These are phyloP conservation scores for Dascyllus trimaculatus DNA, from an alignment of 2,113 vertebrate species.

Conservation along the genomic window DNA sequence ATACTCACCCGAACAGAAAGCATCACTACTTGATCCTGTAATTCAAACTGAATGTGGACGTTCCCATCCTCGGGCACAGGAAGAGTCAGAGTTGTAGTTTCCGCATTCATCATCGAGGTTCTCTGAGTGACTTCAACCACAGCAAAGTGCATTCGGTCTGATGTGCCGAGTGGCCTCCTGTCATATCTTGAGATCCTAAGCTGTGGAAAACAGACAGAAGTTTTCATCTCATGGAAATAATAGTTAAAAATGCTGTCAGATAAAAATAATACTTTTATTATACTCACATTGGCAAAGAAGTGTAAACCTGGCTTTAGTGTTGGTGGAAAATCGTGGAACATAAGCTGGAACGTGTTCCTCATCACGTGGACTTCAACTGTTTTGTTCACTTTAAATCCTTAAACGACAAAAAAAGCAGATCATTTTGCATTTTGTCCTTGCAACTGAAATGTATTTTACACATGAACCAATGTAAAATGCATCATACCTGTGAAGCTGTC, in stretches of 20 bases:
- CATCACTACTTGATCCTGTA: constrained; percentile 51
- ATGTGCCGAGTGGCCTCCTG: constrained; percentile 74
- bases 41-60: constrained; percentile 56
- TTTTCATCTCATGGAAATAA: not conserved
- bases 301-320: constrained; percentile 88
- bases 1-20: constrained; percentile 68
- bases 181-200: constrained; percentile 87
- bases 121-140: constrained; percentile 81
- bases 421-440: too few relatives aligned
- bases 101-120: constrained; percentile 3
- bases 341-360: constrained; percentile 81
- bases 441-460: not conserved
- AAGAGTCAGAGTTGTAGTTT: constrained; percentile 23
- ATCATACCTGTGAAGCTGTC: constrained; percentile 86
- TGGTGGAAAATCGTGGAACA: constrained; percentile 84
- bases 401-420: not conserved
- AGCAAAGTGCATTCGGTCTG: constrained; percentile 80
- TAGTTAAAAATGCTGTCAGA: not conserved
- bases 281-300: constrained; percentile 88
- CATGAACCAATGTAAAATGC: not conserved
- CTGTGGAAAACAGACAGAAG: constrained; percentile 70
- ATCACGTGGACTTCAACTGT: constrained; percentile 83
- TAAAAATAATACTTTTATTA: not conserved
- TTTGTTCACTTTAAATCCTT: constrained; percentile 86
- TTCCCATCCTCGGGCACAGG: constrained; percentile 71